phyloP scores from a whole-genome alignment of 2,888 invertebrate genomes.

The Alloscopus bannaensis region DNA sequence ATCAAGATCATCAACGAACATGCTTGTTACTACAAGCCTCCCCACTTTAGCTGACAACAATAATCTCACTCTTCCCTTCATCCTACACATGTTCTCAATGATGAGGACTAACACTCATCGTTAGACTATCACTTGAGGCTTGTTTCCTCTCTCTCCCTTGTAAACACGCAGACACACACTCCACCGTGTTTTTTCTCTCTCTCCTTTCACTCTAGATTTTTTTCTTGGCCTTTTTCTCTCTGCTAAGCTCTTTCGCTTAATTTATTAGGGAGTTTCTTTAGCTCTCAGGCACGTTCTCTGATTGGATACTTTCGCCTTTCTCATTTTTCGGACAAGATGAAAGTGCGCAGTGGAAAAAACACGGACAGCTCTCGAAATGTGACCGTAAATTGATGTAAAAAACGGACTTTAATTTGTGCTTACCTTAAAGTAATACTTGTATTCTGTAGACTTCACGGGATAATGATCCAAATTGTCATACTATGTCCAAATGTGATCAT shows the following conservation, averaged over 20 bases:
- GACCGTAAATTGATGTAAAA: too few species aligned
- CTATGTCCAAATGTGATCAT: too few species aligned
- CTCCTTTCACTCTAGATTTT: slow-evolving; percentile 15
- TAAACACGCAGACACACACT: slow-evolving; percentile 2
- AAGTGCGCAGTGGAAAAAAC: too few species aligned
- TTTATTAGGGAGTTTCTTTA: slow-evolving; percentile 64
- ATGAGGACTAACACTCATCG: slow-evolving; percentile 28
- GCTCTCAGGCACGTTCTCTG: slow-evolving; percentile 46
- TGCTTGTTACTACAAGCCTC: slow-evolving; percentile 54
- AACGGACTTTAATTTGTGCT: slow-evolving; percentile 2
- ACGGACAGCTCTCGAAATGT: too few species aligned
- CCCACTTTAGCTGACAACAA: slow-evolving; percentile 58
- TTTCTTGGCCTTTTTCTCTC: slow-evolving; percentile 7
- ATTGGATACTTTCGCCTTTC: slow-evolving; percentile 30
- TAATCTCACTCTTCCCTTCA: slow-evolving; percentile 45
- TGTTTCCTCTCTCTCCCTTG: slow-evolving; percentile 20
- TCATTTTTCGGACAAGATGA: background rate
- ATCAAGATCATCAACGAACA: slow-evolving; percentile 63
- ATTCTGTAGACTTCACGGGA: too few species aligned
- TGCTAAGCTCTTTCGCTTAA: slow-evolving; percentile 55
- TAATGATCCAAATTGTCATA: too few species aligned
- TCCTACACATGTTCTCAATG: slow-evolving; percentile 51
- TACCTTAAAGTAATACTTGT: slow-evolving; percentile 5
- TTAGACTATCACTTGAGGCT: slow-evolving; percentile 35
- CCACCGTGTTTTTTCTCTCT: slow-evolving; percentile 11